Evolutionary conservation across 2,888 invertebrate genomes (phyloP), one percentile per base, ranked within the genome.

Genomic region (Diaperis boleti): DNA sequence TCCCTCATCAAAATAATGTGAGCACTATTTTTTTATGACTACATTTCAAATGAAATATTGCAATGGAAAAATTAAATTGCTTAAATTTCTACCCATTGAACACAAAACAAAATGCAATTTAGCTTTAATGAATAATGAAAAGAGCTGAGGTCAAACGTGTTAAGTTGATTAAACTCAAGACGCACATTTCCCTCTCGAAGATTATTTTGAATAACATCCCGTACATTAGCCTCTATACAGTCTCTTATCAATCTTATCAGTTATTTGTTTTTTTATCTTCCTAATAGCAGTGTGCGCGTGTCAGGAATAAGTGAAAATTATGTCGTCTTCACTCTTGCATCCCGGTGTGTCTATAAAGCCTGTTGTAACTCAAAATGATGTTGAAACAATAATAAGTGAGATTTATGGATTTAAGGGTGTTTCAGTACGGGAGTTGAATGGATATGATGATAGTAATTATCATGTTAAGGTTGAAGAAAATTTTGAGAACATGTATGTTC

Each of bases 381-480:
- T 87, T 0, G 82, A 82, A 54, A 78, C 83, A 0, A 77, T 91
- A 1, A 83, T 85, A 0, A 81, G 85, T 59, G 78, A 85, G 2
- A 80, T 89, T 0, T 93, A 89, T 75, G 90, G 89, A 1, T 81
- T 92, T 17, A 82, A 84, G 1, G 87, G 87, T 1, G 75, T 79
- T 1, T 83, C 82, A 26, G 82, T 91, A 14, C 80, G 76, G 0
- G 88, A 90, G 72, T 81, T 93, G 3, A 87, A 90, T 66, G 89
- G 90, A 1, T 94, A 92, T 74, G 93, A 93, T 72, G 94, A 94
- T 78, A 88, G 85, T 78, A 94, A 93, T 81, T 92, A 87, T 78
- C 87, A 86, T 73, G 82, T 93, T 7, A 76, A 81, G 6, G 82
- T 84, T 0, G 84, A 84, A 62, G 83, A 85, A 62, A 84, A 85